Base-by-base conservation (phyloP, 2,888 invertebrate species). In the Andrena dorsata region DNA sequence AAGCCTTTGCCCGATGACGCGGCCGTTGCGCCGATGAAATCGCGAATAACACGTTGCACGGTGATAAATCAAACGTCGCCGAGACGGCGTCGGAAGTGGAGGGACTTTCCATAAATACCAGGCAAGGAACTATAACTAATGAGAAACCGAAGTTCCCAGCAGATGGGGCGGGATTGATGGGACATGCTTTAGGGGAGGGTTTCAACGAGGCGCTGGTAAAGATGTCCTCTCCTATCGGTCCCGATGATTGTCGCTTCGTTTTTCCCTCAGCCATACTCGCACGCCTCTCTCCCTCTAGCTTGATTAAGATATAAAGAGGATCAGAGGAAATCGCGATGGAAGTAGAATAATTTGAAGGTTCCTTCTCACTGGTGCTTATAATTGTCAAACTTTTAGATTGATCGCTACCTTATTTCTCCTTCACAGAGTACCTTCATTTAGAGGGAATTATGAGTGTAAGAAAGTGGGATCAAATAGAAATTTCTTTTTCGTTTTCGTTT, bases 21-120 rank as follows among this genome's bases (percentile, higher is more conserved):
- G 20, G 41, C 51, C 58, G 53, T 20, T 16, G 41, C 41, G 41
- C 41, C 64, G 49, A 69, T 79, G 70, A 58, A 70, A 64, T 78
- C 78, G 58, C 49, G 49, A 75, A 53, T 60, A 60, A 47, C 66
- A 56, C 56, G 56, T 28, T n/a, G 49, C 16, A 47, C 58, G 49
- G 58, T 30, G 79, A 79, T 77, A 78, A 77, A 80, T 80, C 80
- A 64, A 78, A 77, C 64, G 71, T 60, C 32, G n/a, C 10, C 26
- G 20, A n/a, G 8, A 8, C 26, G 23, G 51, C 30, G 47, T 35
- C 76, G 35, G 58, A n/a, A 77, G 26, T n/a, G 51, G 35, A 76
- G 47, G 35, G 30, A 30, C 23, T 28, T 28, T 16, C 32, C 53
- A 53, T 28, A 65, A 26, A 49, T 10, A 10, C 28, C 10, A 10